Conservation (phyloP, 2,113 vertebrate species). For the Excalfactoria chinensis region DNA sequence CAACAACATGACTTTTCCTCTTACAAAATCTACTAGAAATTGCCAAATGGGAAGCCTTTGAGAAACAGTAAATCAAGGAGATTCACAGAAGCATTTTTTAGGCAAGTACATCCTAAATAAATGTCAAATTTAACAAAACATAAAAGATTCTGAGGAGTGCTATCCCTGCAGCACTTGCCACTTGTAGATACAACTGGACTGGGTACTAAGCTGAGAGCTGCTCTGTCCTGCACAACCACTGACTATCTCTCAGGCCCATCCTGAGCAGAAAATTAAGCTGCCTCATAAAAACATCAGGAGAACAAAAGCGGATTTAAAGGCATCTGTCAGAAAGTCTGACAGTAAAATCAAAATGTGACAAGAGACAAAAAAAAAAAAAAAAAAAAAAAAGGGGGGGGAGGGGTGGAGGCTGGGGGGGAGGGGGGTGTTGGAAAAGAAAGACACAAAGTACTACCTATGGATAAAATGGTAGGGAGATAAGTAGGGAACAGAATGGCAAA, state of each 20-base stretch:
- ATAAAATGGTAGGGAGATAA: not conserved
- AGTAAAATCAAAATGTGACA: not conserved
- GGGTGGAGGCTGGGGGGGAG: too few relatives aligned
- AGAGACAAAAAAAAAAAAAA: not conserved
- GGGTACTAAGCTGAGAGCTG: not conserved
- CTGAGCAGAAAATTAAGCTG: not conserved
- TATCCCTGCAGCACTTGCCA: not conserved
- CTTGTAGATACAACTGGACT: not conserved
- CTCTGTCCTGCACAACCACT: not conserved
- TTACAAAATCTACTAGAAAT: not conserved
- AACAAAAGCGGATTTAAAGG: not conserved
- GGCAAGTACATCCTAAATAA: not conserved
- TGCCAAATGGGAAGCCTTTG: accelerated
- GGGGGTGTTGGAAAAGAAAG: not conserved
- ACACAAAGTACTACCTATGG: not conserved
- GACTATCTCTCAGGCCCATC: not conserved
- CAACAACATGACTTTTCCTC: not conserved
- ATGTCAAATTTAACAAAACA: not conserved
- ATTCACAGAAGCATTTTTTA: not conserved
- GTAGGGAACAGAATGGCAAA: not conserved
- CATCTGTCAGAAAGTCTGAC: not conserved
- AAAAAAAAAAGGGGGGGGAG: too few relatives aligned
- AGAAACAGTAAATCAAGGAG: not conserved
- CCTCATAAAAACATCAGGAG: not conserved
- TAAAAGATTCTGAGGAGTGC: not conserved